Evolutionary conservation across 2,797 vertebrate species (phyloP).

Genomic region (Chlorospingus flavigularis): DNA sequence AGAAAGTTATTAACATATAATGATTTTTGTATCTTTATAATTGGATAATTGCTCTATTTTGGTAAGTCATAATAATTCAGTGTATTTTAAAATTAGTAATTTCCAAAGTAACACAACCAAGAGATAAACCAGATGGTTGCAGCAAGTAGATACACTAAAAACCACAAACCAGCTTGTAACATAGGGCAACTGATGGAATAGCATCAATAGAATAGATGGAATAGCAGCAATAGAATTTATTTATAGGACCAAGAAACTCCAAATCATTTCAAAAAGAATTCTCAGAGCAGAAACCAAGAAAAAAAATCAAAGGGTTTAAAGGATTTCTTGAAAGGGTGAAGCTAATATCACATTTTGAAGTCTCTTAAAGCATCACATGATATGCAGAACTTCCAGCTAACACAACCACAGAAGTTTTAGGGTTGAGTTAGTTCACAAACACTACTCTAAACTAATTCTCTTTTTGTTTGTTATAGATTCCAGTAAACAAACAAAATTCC

Average conservation of each 20-base stretch:
- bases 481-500: constrained; percentile 14
- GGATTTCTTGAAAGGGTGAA: neutral
- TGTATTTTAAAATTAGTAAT: neutral
- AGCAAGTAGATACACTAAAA: neutral
- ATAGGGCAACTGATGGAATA: neutral
- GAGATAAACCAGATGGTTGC: neutral
- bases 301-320: neutral
- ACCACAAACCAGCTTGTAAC: neutral
- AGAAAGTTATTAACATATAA: neutral
- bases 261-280: neutral
- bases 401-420: neutral
- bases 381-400: neutral
- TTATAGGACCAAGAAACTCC: neutral
- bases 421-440: neutral
- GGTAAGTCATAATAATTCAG: neutral
- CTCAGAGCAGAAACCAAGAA: neutral
- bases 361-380: neutral
- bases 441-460: neutral
- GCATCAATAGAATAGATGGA: too few relatives aligned
- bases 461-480: neutral
- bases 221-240: neutral
- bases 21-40: neutral
- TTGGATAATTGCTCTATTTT: neutral
- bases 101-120: neutral
- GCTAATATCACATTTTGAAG: neutral